Percentiles rank a stretch among this genome's conserved stretches.
phyloP scores from a whole-genome alignment of 2,888 invertebrate species.

The Nephrotoma guestfalica region DNA sequence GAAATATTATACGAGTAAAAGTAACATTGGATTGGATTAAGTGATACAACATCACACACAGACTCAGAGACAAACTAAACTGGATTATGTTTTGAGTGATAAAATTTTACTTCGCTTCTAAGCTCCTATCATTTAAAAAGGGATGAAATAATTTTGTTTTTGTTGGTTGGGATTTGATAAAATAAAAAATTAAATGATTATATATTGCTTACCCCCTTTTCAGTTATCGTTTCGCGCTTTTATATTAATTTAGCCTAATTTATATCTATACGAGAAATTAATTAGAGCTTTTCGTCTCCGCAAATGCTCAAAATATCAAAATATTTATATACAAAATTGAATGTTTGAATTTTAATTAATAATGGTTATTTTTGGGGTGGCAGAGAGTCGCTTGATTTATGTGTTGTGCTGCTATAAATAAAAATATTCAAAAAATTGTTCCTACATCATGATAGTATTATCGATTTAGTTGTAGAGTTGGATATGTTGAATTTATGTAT shows the following conservation, averaged over 20 bases:
- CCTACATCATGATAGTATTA: background rate
- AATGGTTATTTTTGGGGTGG: background rate
- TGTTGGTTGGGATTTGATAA: background rate
- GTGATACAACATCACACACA: background rate
- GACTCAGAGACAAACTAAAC: background rate
- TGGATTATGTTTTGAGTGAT: background rate
- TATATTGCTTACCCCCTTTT: background rate
- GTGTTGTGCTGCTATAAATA: background rate
- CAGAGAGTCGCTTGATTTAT: background rate
- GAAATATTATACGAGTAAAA: background rate
- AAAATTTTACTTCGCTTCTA: background rate
- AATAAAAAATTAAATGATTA: background rate
- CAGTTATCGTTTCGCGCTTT: background rate
- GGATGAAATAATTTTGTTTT: background rate
- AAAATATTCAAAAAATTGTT: background rate
- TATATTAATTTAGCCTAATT: background rate
- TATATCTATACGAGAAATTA: background rate
- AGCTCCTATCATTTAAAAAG: background rate
- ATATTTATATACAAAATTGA: background rate
- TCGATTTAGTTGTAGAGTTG: background rate
- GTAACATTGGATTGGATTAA: background rate
- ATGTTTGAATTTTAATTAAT: background rate
- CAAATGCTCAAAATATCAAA: background rate
- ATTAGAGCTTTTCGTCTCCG: background rate
- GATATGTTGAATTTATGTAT: background rate